Percentiles rank a stretch among this genome's conserved stretches.
These are phyloP conservation scores for Xiphophorus hellerii DNA, from an alignment of 2,113 vertebrate species.

Conservation along the genomic window DNA sequence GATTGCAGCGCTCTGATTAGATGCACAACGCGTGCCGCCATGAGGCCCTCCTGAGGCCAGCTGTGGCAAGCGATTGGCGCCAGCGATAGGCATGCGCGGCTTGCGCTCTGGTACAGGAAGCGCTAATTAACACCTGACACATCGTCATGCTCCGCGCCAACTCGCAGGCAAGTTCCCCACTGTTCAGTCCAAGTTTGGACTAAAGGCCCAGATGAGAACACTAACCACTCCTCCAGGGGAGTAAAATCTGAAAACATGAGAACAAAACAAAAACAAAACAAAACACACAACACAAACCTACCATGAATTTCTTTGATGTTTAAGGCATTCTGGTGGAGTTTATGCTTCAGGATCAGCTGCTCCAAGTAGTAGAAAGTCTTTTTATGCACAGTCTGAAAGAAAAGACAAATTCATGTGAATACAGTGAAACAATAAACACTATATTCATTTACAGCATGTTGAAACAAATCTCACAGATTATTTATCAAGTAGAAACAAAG, in stretches of 20 bases:
- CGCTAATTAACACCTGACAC: constrained; percentile 54
- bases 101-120: constrained; percentile 41
- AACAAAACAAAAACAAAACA: neutral
- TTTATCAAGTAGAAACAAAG: no score
- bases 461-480: no score
- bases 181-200: constrained; percentile 14
- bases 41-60: constrained; percentile 47
- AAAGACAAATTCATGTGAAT: neutral
- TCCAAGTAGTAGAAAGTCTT: constrained; percentile 99
- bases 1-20: constrained; percentile 56
- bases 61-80: constrained; percentile 44
- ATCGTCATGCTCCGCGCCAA: constrained; percentile 43
- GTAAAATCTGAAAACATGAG: neutral
- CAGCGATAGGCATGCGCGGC: constrained; percentile 48
- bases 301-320: constrained; percentile 98
- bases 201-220: neutral
- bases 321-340: constrained; percentile 91
- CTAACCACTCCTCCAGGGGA: neutral
- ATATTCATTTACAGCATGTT: neutral
- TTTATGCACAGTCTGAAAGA: constrained; percentile 89
- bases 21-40: constrained; percentile 28
- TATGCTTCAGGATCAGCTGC: constrained; percentile 96
- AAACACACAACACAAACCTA: constrained; percentile 59
- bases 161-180: constrained; percentile 33
- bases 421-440: neutral